Evolutionary conservation across 2,888 invertebrate genomes (phyloP), one percentile per base, ranked within the genome.

Genomic region (Microctonus brassicae): DNA sequence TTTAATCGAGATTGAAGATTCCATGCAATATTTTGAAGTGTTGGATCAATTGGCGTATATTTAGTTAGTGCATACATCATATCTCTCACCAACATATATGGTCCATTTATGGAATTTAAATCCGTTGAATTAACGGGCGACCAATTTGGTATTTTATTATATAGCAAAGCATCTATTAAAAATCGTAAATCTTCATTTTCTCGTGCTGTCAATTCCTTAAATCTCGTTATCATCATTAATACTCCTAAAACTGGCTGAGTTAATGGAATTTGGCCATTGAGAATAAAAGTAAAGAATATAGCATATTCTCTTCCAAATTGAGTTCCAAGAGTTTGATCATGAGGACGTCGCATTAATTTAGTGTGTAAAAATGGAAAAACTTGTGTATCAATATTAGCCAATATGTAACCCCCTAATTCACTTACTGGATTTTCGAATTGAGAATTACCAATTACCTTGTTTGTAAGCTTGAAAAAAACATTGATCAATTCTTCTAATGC

Each of bases 241-340:
- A 70, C 66, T 0, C 76, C 78, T 11, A 79, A 72, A 6, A 77
- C 70, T 22, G 77, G 76, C 60, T 79, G 78, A 9, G 75, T 77
- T 20, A 79, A 53, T 4, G 58, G 22, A 6, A 79, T 39, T 10
- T 58, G 57, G 4, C 72, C 73, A 10, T 73, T 66, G 17, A 66
- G 36, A 22, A 79, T 64, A 0, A 63, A 67, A 4, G 69, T 17
- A 67, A 76, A 78, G 1, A 79, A 73, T 7, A 64, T 39, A 0
- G 78, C 73, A 29, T 78, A 76, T 39, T 75, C 75, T 22, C 63
- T 69, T 13, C 79, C 79, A 58, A 75, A 53, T 22, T 52, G 9
- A 0, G n/a, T 42, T 24, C 68, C 58, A 4, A 73, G 36, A 3
- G 20, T 11, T 11, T 55, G 60, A 10, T 73, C 70, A 29, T 64